Evolutionary conservation across 2,797 vertebrate species (phyloP).

Genomic region (Esox masquinongy): DNA sequence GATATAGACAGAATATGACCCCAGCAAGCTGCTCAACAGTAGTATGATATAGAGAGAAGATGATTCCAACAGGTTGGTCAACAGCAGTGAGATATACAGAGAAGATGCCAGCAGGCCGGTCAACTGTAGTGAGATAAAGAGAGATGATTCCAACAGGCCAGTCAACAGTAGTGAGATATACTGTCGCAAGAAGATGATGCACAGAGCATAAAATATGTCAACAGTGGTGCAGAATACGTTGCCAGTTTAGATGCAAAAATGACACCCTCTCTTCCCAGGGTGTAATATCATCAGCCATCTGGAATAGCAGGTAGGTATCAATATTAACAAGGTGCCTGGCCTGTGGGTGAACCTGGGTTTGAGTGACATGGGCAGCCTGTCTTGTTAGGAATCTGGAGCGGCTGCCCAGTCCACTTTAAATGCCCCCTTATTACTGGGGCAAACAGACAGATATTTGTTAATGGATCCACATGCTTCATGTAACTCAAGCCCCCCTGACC

Average conservation of each 20-base stretch:
- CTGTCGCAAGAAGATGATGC: too few relatives aligned
- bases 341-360: conserved; percentile 67
- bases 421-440: conserved; percentile 71
- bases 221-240: not conserved
- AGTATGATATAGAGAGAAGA: too few relatives aligned
- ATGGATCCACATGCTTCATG: conserved; percentile 74
- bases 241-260: not conserved
- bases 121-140: too few relatives aligned
- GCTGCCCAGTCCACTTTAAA: conserved; percentile 64
- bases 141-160: too few relatives aligned
- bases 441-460: conserved; percentile 84
- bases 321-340: conserved; percentile 50
- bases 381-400: conserved; percentile 53
- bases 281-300: conserved; percentile 31
- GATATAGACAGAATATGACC: too few relatives aligned
- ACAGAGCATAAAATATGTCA: too few relatives aligned
- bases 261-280: not conserved
- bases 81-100: too few relatives aligned
- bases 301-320: conserved; percentile 26
- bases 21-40: too few relatives aligned
- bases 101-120: too few relatives aligned
- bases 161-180: too few relatives aligned
- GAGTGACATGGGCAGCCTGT: conserved; percentile 75
- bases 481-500: conserved; percentile 63
- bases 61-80: too few relatives aligned